A percentile compares a stretch with the other conserved stretches of the same genome.
Conservation (phyloP, 2,888 invertebrate species). For the Cheiracanthium punctorium region DNA sequence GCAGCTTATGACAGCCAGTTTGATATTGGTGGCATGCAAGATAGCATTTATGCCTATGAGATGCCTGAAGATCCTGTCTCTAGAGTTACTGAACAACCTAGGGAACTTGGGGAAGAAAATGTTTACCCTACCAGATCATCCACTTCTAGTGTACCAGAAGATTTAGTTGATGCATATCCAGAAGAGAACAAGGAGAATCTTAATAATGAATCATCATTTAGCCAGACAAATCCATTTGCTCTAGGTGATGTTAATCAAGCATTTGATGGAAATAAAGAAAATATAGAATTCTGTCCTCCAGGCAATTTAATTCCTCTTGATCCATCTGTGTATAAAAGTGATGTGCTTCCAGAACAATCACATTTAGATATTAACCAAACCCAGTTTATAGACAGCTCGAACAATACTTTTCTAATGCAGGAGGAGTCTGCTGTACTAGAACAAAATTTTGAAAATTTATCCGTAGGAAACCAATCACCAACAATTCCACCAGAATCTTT, state of each 20-base stretch:
- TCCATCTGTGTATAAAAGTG: background rate
- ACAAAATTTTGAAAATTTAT: slow-evolving; percentile 18
- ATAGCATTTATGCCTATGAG: slow-evolving; percentile 22
- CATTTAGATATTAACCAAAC: background rate
- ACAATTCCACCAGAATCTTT: background rate
- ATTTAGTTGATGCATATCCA: background rate
- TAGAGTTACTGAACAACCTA: slow-evolving; percentile 21
- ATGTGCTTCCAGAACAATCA: background rate
- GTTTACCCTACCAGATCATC: slow-evolving; percentile 6
- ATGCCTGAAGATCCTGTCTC: background rate
- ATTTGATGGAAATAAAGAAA: slow-evolving; percentile 29
- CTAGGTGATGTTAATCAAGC: background rate
- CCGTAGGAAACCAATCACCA: background rate
- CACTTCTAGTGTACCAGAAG: slow-evolving; percentile 13
- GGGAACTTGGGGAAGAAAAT: slow-evolving; percentile 28
- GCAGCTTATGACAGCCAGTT: slow-evolving; percentile 17
- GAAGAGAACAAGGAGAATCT: slow-evolving; percentile 26
- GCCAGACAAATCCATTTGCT: background rate
- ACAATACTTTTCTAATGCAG: background rate
- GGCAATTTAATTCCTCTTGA: background rate
- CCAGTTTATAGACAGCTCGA: background rate
- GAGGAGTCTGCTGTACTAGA: background rate
- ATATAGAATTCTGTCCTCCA: background rate
- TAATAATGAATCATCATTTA: background rate
- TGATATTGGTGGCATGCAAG: background rate